Evolutionary conservation across 2,113 vertebrate genomes (phyloP).

Genomic region (Thunnus thynnus): DNA sequence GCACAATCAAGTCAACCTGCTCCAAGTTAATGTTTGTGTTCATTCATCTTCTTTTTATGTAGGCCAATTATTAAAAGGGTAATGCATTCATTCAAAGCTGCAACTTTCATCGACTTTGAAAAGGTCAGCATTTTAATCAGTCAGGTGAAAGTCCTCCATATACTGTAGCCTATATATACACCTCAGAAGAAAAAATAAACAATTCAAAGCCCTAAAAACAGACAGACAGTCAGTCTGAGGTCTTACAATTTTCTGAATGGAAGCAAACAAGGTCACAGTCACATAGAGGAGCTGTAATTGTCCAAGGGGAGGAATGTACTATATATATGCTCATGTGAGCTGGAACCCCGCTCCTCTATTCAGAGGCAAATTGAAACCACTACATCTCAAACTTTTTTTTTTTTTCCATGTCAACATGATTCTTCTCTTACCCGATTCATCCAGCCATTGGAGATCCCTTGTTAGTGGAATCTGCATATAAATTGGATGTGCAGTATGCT

Average conservation of each 20-base stretch:
- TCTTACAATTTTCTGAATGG: background rate
- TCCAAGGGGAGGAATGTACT: slow-evolving; percentile 2
- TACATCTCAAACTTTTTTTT: no score
- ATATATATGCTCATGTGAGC: background rate
- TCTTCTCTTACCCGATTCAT: no score
- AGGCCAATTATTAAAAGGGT: slow-evolving; percentile 11
- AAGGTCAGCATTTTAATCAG: slow-evolving; percentile 49
- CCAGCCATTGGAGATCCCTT: no score
- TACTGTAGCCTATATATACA: background rate
- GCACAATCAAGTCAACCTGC: background rate
- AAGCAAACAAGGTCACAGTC: slow-evolving; percentile 11
- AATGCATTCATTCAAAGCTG: slow-evolving; percentile 36
- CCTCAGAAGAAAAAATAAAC: background rate
- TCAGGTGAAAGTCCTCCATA: background rate
- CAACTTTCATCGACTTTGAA: slow-evolving; percentile 6
- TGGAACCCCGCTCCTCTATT: background rate
- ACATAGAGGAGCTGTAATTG: background rate
- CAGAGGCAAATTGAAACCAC: background rate
- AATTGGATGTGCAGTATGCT: no score
- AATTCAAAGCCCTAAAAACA: background rate
- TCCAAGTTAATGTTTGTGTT: slow-evolving; percentile 6
- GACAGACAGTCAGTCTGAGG: background rate
- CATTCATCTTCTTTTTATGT: background rate
- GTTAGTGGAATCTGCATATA: no score
- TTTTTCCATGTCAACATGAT: no score